phyloP scores from a whole-genome alignment of 2,113 vertebrate genomes.

The Tupaia tana region DNA sequence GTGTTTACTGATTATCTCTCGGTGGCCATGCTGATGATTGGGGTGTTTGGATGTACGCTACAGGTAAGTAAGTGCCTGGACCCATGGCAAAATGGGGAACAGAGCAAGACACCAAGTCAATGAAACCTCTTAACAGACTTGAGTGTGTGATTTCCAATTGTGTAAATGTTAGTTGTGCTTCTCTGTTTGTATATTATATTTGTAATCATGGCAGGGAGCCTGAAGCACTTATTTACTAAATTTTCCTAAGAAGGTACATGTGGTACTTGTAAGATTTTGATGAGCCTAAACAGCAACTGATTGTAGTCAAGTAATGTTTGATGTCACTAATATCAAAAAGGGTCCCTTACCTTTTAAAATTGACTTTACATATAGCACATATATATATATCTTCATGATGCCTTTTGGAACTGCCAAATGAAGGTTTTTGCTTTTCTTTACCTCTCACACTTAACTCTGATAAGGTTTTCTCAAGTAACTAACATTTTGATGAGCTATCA shows the following conservation, averaged over 20 bases:
- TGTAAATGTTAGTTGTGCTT: neutral
- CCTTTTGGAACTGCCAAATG: neutral
- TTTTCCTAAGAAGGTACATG: constrained; percentile 20
- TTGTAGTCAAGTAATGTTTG: neutral
- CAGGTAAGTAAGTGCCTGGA: constrained; percentile 92
- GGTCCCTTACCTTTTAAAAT: neutral
- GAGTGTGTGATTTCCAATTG: neutral
- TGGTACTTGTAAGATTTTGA: neutral
- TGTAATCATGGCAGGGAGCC: neutral
- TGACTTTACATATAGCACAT: neutral
- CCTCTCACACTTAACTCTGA: neutral
- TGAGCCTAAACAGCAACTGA: neutral
- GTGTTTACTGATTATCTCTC: constrained; percentile 98
- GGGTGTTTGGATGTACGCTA: constrained; percentile 97
- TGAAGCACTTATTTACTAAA: neutral
- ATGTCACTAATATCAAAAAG: neutral
- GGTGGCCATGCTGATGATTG: constrained; percentile 98
- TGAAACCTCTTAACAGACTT: neutral
- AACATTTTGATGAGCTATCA: neutral
- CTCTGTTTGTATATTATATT: neutral
- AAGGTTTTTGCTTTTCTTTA: neutral
- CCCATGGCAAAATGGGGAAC: accelerated
- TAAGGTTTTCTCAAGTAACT: constrained; percentile 26
- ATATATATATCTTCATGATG: neutral
- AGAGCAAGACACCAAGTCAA: neutral